Base-by-base conservation (phyloP, 2,888 invertebrate species). In the Chydorus sphaericus region DNA sequence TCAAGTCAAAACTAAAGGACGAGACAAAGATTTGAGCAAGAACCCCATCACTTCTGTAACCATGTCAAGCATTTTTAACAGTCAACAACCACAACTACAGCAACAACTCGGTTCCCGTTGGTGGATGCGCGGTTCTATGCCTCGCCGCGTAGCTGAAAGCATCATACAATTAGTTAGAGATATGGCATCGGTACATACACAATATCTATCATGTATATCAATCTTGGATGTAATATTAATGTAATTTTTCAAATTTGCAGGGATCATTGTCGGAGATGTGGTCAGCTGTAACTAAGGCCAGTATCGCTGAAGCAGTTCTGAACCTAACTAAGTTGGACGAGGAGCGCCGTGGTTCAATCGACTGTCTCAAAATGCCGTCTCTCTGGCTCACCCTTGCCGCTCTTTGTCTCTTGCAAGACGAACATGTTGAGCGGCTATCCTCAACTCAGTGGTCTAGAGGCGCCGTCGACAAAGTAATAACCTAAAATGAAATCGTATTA, bases 351-450 rank as follows among this genome's bases (percentile, higher is more conserved):
- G 73, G 76, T 8, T 61, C 62, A 61, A 88, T 87, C 0, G 79
- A 82, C 61, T 94, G 93, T 68, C 75, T 93, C 48, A 80, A 82
- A 62, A 81, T 83, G 30, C 85, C 92, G 2, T 83, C 85, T 0
- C 75, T 93, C 54, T 97, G 97, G 97, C 71, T 94, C 63, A 86
- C 93, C 0, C 72, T 97, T 54, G 90, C 94, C 1, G 88, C 96
- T 1, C 77, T 97, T 14, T 92, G 94, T 69, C 89, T 94, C 3
- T 76, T 96, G 61, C 90, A 92, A 65, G 83, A 85, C 56, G 87
- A 91, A 59, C 91, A 94, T 66, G 87, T 91, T 1, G 91, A 92
- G 62, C 71, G 81, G 59, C 69, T 85, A 56, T 83, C 84, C 0
- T 83, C 83, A 28, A 85, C 84, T 0, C 85, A 85, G 63, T 87